Conservation (phyloP, 2,888 invertebrate genomes). For the Eupithecia subfuscata region DNA sequence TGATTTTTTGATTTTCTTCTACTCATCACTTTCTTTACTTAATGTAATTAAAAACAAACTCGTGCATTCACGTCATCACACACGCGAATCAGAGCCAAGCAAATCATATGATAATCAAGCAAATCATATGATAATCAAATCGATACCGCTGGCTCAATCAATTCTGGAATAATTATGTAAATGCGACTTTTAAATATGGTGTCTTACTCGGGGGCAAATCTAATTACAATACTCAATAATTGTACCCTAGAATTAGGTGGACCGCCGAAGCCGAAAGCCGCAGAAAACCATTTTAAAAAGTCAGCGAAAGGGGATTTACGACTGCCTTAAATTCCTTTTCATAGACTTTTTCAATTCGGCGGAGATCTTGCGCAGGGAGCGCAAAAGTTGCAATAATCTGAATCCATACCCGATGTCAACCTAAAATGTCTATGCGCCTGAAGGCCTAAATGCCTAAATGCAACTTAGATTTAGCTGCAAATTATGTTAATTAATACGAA, state of each 20-base stretch:
- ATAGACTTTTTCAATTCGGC: neutral
- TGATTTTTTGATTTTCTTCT: too few relatives aligned
- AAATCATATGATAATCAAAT: constrained; percentile 19
- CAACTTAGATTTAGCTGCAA: neutral
- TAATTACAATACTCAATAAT: neutral
- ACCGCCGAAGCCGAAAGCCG: neutral
- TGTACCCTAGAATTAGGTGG: neutral
- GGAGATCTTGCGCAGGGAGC: neutral
- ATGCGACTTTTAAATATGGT: neutral
- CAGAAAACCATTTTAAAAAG: neutral
- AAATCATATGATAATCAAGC: constrained; percentile 15
- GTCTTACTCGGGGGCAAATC: neutral
- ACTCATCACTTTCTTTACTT: neutral
- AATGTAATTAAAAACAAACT: neutral
- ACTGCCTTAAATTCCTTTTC: too few relatives aligned
- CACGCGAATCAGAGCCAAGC: constrained; percentile 1
- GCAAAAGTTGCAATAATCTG: neutral
- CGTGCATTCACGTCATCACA: neutral
- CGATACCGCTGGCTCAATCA: constrained; percentile 7
- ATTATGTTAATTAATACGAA: neutral
- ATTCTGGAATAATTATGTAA: neutral
- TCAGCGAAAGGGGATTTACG: neutral
- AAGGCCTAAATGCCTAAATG: too few relatives aligned
- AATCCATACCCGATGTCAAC: neutral
- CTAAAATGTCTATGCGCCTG: neutral